phyloP scores from a whole-genome alignment of 30 jellyfish, hydroid and myxozoan species.

The Cassiopea andromeda region DNA sequence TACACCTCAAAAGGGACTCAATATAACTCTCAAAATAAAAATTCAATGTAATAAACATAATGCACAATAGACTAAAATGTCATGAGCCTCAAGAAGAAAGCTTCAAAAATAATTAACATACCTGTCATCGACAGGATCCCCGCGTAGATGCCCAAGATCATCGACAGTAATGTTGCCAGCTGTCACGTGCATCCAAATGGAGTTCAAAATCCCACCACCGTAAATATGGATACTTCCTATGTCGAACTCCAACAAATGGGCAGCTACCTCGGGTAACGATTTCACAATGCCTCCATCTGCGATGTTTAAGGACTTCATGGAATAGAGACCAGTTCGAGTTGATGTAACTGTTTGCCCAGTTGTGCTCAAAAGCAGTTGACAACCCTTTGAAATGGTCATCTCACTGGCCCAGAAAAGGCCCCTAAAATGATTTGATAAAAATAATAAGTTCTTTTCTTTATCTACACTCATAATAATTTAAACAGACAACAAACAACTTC shows the following conservation, averaged over 20 bases:
- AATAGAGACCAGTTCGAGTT: conserved; percentile 58
- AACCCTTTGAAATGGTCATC: conserved; percentile 49
- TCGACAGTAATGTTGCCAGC: conserved; percentile 65
- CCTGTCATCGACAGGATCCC: conserved; percentile 55
- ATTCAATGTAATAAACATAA: too few relatives aligned
- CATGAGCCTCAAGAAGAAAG: too few relatives aligned
- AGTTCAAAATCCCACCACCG: conserved; percentile 67
- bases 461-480: too few relatives aligned
- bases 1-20: too few relatives aligned
- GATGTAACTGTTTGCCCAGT: conserved; percentile 48
- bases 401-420: conserved; percentile 55
- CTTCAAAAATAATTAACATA: not conserved
- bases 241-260: conserved; percentile 46
- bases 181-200: conserved; percentile 35
- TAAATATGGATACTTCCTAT: conserved; percentile 48
- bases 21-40: too few relatives aligned
- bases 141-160: conserved; percentile 62
- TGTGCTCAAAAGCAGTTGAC: conserved; percentile 54
- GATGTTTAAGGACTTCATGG: conserved; percentile 44
- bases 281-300: conserved; percentile 64
- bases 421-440: not conserved
- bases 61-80: too few relatives aligned
- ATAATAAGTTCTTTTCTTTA: too few relatives aligned
- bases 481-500: too few relatives aligned
- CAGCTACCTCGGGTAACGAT: conserved; percentile 62